Evolutionary conservation across 2,888 invertebrate genomes (phyloP).

Genomic region (Mylabris sibirica): DNA sequence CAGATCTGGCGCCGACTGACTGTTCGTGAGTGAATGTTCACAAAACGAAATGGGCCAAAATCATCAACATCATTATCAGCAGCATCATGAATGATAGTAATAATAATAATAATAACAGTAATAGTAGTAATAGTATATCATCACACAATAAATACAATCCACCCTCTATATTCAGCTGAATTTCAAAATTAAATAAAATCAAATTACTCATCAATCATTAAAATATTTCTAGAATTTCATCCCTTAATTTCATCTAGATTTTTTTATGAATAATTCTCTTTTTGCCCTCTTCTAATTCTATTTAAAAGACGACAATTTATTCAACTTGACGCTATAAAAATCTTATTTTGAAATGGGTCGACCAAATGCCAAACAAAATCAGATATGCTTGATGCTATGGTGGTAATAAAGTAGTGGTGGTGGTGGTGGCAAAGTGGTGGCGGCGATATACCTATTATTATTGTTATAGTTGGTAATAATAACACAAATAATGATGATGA

Average conservation of each 20-base stretch:
- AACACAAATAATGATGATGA: neutral
- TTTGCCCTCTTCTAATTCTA: too few relatives aligned
- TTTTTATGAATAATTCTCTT: too few relatives aligned
- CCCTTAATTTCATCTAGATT: too few relatives aligned
- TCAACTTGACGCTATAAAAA: neutral
- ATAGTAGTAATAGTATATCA: neutral
- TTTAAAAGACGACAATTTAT: too few relatives aligned
- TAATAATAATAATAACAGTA: neutral
- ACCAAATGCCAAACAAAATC: neutral
- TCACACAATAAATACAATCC: too few relatives aligned
- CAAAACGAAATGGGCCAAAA: slow-evolving; percentile 30
- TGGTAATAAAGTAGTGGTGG: neutral
- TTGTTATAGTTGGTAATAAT: neutral
- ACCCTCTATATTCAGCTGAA: neutral
- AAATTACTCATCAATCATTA: neutral
- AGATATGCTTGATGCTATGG: neutral
- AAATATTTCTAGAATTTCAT: neutral
- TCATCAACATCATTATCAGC: neutral
- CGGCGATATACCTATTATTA: slow-evolving; percentile 22
- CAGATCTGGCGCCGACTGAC: slow-evolving; percentile 40
- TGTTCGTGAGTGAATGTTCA: slow-evolving; percentile 17
- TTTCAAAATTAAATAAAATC: neutral
- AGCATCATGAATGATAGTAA: neutral
- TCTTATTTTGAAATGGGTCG: slow-evolving; percentile 4
- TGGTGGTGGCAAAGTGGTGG: slow-evolving; percentile 22